Evolutionary conservation across 35 echinoderm and acorn worm genomes (phyloP).

Genomic region (Hemicentrotus pulcherrimus): DNA sequence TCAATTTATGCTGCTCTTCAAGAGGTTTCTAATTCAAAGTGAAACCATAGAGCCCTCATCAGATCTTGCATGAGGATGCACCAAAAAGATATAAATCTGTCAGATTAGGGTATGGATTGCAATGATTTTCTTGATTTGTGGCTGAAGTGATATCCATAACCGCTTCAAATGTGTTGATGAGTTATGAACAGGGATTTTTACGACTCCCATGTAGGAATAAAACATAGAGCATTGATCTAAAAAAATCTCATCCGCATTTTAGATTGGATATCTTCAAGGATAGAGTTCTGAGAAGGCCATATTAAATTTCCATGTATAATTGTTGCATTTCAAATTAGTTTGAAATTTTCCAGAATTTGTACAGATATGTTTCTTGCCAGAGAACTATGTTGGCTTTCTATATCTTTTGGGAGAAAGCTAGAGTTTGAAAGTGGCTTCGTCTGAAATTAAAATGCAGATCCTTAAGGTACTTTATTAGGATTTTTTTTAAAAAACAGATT

Average conservation of each 20-base stretch:
- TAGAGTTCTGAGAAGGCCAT: neutral
- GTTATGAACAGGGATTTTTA: slow-evolving; percentile 3
- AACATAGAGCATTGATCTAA: neutral
- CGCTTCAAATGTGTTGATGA: neutral
- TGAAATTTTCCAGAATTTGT: neutral
- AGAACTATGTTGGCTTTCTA: neutral
- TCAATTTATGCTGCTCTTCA: neutral
- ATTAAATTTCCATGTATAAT: neutral
- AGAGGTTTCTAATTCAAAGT: slow-evolving; percentile 5
- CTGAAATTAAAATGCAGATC: neutral
- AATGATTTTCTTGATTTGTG: slow-evolving; percentile 12
- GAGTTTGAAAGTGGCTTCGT: neutral
- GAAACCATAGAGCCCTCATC: neutral
- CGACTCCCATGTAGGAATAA: neutral
- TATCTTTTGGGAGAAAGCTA: neutral
- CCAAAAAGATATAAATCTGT: neutral
- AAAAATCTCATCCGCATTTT: neutral
- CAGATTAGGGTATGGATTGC: slow-evolving; percentile 10
- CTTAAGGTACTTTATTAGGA: neutral
- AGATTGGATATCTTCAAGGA: neutral
- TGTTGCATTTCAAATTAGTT: neutral
- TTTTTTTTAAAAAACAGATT: neutral
- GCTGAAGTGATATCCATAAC: neutral
- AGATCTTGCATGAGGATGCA: neutral
- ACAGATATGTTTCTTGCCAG: no score